Evolutionary conservation across 53 echinoderm and acorn worm genomes (phyloP), one percentile per base, ranked within the genome.

Genomic region (Holothuria scabra): DNA sequence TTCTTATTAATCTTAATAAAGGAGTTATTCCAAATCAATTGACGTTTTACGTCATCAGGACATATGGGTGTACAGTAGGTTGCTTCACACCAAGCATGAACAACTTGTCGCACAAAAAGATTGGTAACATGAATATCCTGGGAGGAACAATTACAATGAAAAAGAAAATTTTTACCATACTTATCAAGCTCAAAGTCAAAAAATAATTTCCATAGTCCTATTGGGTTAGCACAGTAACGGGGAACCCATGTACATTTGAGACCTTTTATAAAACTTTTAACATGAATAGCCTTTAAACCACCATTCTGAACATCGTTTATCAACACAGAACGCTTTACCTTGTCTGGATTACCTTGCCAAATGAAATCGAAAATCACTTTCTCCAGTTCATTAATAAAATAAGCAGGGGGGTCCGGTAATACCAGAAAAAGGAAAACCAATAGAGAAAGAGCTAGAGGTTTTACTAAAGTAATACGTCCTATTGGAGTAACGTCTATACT

Each of bases 381-480:
- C 24, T 60, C 60, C 60, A 60, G 60, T 4, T 66, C 66, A 0
- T 66, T 66, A 26, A 26, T 32, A 5, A 66, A 66, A 22, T 5
- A 23, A n/a, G 24, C 5, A 3, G 66, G 66, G 28, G 66, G 28
- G 28, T 66, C 0, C n/a, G 66, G 66, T 66, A 66, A 26, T 28
- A 66, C 66, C 22, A 66, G 28, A 32, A 4, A 66, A 29, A 66
- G 28, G 31, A 24, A 66, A 28, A 66, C 66, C 23, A 66, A 32
- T 66, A 25, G 66, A 14, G 66, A 66, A 66, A 66, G 66, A 28
- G 66, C 66, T 29, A 66, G 28, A 24, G 66, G 26, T 11, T 66
- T 66, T 6, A 66, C 23, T 22, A 5, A 29, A 26, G 2, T 26
- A 66, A 29, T 66, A 0, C 23, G 66, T 4, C 66, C 66, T 13